Evolutionary conservation across 2,888 invertebrate species (phyloP).

Genomic region (Drosophila ezoana): DNA sequence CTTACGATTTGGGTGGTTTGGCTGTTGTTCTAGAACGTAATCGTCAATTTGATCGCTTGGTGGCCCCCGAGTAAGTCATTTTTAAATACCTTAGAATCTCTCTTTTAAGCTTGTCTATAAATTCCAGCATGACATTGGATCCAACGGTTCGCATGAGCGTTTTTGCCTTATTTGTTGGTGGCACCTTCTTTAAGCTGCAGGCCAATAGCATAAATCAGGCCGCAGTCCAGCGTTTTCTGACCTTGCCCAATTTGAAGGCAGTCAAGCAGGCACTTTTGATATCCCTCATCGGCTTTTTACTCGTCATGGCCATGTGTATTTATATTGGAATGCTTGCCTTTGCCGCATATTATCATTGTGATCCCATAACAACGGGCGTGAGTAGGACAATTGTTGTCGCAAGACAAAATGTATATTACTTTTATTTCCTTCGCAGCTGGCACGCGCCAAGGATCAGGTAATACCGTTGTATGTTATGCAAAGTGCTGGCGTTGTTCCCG

Average conservation of each 20-base stretch:
- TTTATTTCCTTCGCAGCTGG: conserved; percentile 86
- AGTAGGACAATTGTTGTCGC: conserved; percentile 6
- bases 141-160: conserved; percentile 92
- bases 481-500: conserved; percentile 90
- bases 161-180: conserved; percentile 91
- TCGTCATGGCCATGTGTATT: conserved; percentile 87
- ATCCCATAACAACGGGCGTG: conserved; percentile 88
- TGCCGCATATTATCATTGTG: conserved; percentile 90
- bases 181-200: conserved; percentile 90
- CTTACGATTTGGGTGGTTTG: conserved; percentile 89
- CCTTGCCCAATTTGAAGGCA: conserved; percentile 88
- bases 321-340: conserved; percentile 91
- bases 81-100: no score
- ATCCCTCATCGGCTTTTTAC: conserved; percentile 88
- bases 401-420: no score
- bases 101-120: not conserved
- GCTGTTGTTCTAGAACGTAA: conserved; percentile 88
- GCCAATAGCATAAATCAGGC: conserved; percentile 91
- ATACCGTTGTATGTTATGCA: conserved; percentile 94
- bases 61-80: conserved; percentile 88
- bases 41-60: conserved; percentile 89
- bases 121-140: conserved; percentile 89
- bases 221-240: conserved; percentile 92
- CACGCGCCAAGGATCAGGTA: conserved; percentile 91
- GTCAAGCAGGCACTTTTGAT: conserved; percentile 89